Conservation (phyloP, 37 sponge, comb jelly and placozoan genomes). For the Hormiphora californensis region DNA sequence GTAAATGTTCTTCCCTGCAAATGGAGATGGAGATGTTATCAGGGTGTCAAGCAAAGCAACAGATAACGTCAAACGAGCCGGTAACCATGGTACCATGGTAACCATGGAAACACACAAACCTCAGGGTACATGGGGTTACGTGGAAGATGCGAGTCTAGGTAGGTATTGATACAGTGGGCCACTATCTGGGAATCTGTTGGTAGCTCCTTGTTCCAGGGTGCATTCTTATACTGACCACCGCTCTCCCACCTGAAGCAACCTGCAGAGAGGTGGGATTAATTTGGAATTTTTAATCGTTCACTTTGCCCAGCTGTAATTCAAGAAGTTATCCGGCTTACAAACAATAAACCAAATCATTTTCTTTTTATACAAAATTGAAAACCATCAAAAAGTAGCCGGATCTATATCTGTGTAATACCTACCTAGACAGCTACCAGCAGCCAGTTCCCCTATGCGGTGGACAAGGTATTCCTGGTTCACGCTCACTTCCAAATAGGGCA, state of each 20-base stretch:
- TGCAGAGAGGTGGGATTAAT: neutral
- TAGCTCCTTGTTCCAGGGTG: constrained; percentile 72
- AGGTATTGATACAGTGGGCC: constrained; percentile 68
- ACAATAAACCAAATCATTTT: no score
- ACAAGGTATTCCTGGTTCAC: constrained; percentile 81
- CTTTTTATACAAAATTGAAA: no score
- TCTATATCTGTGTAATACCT: no score
- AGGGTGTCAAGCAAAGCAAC: neutral
- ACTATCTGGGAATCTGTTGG: constrained; percentile 86
- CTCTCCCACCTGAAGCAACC: constrained; percentile 68
- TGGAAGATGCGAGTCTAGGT: constrained; percentile 78
- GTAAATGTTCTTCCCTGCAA: constrained; percentile 67
- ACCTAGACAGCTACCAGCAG: constrained; percentile 66
- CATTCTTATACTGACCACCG: constrained; percentile 73
- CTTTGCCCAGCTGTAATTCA: no score
- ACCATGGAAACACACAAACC: neutral
- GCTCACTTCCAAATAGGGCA: constrained; percentile 75
- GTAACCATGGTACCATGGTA: neutral
- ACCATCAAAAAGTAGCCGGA: no score
- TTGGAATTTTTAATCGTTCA: neutral
- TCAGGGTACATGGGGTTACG: constrained; percentile 71
- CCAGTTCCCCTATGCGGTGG: constrained; percentile 70
- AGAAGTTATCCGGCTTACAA: no score
- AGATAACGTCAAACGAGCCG: neutral
- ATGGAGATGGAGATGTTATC: neutral